Conservation (phyloP, 2,797 vertebrate genomes). For the Chaenodraco wilsoni region DNA sequence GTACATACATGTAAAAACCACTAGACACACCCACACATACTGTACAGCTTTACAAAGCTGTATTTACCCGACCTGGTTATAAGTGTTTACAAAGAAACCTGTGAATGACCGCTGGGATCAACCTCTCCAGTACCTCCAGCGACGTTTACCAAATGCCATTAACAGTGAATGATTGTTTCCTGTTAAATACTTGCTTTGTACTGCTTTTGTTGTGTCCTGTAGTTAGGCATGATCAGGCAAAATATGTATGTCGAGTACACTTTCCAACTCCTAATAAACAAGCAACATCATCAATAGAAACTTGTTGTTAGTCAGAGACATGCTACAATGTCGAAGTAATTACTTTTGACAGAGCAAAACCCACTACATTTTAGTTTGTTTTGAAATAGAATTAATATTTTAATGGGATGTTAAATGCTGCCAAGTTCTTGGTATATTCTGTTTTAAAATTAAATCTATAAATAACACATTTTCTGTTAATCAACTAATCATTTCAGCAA, state of each 20-base stretch:
- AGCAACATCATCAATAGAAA: neutral
- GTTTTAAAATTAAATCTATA: neutral
- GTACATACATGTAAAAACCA: constrained; percentile 9
- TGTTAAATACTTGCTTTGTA: constrained; percentile 13
- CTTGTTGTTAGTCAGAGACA: neutral
- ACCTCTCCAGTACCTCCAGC: constrained; percentile 21
- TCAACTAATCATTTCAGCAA: neutral
- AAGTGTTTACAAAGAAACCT: constrained; percentile 41
- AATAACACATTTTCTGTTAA: neutral
- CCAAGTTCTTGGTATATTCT: neutral
- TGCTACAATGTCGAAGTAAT: neutral
- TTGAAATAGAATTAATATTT: neutral
- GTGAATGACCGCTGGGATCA: constrained; percentile 29
- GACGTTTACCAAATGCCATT: constrained; percentile 43
- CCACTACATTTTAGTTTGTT: neutral
- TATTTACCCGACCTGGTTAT: constrained; percentile 46
- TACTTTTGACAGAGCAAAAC: neutral
- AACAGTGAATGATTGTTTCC: constrained; percentile 26
- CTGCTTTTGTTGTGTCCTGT: constrained; percentile 3
- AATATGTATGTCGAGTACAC: neutral
- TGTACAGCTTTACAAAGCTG: constrained; percentile 22
- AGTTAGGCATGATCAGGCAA: constrained; percentile 23
- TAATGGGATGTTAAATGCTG: neutral
- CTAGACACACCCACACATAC: constrained; percentile 6
- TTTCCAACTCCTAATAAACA: neutral